A percentile compares a stretch with the other conserved stretches of the same genome.
phyloP scores from a whole-genome alignment of 1,140 invertebrate genomes.

The Arion vulgaris region DNA sequence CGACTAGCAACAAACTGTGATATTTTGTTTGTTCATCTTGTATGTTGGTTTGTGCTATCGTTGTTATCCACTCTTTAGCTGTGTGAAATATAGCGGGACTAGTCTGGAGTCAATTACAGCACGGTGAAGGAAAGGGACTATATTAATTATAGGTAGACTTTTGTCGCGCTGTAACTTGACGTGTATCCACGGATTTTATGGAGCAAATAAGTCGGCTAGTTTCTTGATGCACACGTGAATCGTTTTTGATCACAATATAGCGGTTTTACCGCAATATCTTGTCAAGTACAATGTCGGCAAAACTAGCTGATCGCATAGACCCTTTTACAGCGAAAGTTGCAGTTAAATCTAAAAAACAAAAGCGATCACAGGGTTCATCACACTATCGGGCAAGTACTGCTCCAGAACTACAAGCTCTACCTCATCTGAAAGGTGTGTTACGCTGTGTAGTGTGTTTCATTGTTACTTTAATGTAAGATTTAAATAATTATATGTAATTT shows the following conservation, averaged over 20 bases:
- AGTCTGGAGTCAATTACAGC: not conserved
- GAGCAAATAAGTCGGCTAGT: conserved; percentile 30
- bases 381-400: conserved; percentile 73
- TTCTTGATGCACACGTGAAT: conserved; percentile 45
- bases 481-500: no score
- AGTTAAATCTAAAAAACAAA: conserved; percentile 73
- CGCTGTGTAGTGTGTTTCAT: no score
- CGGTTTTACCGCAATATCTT: conserved; percentile 43
- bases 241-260: conserved; percentile 23
- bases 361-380: conserved; percentile 73
- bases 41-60: not conserved
- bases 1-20: conserved; percentile 50
- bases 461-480: no score
- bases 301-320: conserved; percentile 70
- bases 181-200: conserved; percentile 52
- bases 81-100: not conserved
- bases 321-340: conserved; percentile 71
- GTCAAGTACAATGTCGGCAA: conserved; percentile 65
- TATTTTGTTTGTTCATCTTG: conserved; percentile 46
- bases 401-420: conserved; percentile 70
- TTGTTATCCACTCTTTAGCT: not conserved
- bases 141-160: conserved; percentile 18
- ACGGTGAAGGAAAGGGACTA: conserved; percentile 2
- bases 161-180: conserved; percentile 44
- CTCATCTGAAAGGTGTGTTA: conserved; percentile 71